A percentile compares a stretch with the other conserved stretches of the same genome.
phyloP scores from a whole-genome alignment of 2,888 invertebrate species.

The Pachymerium ferrugineum region DNA sequence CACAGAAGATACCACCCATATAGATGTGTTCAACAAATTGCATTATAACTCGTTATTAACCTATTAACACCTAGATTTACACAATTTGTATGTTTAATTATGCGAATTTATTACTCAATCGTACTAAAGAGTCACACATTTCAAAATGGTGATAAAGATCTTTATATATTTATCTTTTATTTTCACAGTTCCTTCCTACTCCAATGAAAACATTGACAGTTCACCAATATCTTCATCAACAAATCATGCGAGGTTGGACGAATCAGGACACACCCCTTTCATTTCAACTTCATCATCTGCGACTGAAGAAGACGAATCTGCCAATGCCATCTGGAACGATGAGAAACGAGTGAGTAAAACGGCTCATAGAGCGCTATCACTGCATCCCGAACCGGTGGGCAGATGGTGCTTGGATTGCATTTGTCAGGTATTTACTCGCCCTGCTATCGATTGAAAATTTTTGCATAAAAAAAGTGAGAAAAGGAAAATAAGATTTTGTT shows the following conservation, averaged over 20 bases:
- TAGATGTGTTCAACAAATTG: background rate
- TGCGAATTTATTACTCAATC: background rate
- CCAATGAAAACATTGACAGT: background rate
- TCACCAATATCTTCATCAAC: background rate
- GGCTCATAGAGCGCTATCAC: background rate
- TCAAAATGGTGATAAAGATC: too few relatives aligned
- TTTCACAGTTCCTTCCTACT: background rate
- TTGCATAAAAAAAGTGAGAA: background rate
- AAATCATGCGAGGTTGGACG: background rate
- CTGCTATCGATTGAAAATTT: background rate
- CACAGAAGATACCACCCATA: background rate
- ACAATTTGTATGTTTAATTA: background rate
- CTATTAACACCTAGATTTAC: too few relatives aligned
- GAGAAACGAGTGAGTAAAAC: background rate
- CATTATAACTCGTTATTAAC: background rate
- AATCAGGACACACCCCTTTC: background rate
- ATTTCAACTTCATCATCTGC: constrained; percentile 1
- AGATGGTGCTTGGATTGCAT: constrained; percentile 32
- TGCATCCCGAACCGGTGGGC: background rate
- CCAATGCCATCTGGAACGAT: constrained; percentile 4
- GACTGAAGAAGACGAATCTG: constrained; percentile 4
- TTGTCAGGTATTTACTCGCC: constrained; percentile 23
- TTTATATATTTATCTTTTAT: too few relatives aligned
- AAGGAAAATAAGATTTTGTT: background rate
- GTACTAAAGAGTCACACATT: too few relatives aligned